Evolutionary conservation across 2,888 invertebrate genomes (phyloP), one percentile per base, ranked within the genome.

Genomic region (Thymelicus lineola): DNA sequence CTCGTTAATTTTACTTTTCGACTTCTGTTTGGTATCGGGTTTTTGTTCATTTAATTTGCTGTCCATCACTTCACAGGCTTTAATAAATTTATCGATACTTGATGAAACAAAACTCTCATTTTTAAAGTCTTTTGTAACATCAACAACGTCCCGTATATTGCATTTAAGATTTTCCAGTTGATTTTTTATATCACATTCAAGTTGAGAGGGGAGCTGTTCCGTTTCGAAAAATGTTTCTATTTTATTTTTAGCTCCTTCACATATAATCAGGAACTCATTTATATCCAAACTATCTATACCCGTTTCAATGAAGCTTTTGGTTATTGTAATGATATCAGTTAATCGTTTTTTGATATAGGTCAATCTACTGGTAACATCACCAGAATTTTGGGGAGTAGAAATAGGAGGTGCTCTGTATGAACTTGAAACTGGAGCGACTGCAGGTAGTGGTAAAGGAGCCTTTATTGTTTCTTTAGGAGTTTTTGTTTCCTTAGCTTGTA

Each of bases 11-110:
- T 66, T 15, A 10, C 60, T 67, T 63, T 70, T 71, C 6, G 61
- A 71, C n/a, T 72, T 66, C 6, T 73, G 69, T 15, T 63, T 5
- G 1, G 28, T 61, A 7, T 36, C 35, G 20, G 14, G 28, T 48
- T 64, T 68, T 28, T 38, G 7, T 59, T 35, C 15, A 65, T 76
- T 74, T 57, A 80, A 61, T 68, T 79, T 77, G 9, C 75, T 70
- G 42, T 77, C 75, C 2, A 80, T 73, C 35, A 72, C 72, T 70
- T 79, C 73, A 61, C 79, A 82, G 9, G 73, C 74, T 36, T 63
- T 67, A 0, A 78, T 70, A 72, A 83, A 80, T 57, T 77, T 72
- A 60, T 78, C 75, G 15, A 82, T 71, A 58, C 76, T 79, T 7
- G 75, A 72, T 17, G 78, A 72, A 12, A 76, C 62, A 61, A 68